phyloP scores from a whole-genome alignment of 2,888 invertebrate genomes.

The Amorpha juglandis region DNA sequence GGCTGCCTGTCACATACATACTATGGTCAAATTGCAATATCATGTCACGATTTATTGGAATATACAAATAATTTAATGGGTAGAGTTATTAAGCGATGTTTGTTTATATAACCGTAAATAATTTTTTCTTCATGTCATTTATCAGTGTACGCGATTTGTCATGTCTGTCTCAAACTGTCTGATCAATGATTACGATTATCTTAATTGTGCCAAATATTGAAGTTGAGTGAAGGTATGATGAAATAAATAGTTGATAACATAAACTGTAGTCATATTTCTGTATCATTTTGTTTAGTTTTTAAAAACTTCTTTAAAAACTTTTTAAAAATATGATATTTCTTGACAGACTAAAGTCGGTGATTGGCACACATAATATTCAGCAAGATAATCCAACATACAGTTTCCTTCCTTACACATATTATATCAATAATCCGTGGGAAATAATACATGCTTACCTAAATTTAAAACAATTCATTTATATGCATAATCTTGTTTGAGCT shows the following conservation, averaged over 20 bases:
- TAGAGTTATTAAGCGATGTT: slow-evolving; percentile 1
- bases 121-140: slow-evolving; percentile 6
- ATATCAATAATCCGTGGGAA: slow-evolving; percentile 1
- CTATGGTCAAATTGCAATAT: slow-evolving; percentile 27
- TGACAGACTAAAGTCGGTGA: not conserved
- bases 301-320: too few relatives aligned
- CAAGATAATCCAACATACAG: not conserved
- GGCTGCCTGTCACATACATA: slow-evolving; percentile 30
- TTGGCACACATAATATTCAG: not conserved
- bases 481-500: slow-evolving; percentile 12
- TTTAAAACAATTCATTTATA: slow-evolving; percentile 14
- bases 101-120: not conserved
- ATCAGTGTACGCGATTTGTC: slow-evolving; percentile 2
- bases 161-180: not conserved
- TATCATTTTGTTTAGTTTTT: too few relatives aligned
- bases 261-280: too few relatives aligned
- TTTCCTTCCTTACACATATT: not conserved
- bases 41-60: slow-evolving; percentile 4
- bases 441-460: slow-evolving; percentile 2
- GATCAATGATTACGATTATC: not conserved
- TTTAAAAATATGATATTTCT: too few relatives aligned
- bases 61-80: slow-evolving; percentile 3
- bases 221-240: not conserved
- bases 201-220: not conserved
- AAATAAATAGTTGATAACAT: too few relatives aligned